Conservation (phyloP, 2,888 invertebrate genomes). For the Aleiodes alternator region DNA sequence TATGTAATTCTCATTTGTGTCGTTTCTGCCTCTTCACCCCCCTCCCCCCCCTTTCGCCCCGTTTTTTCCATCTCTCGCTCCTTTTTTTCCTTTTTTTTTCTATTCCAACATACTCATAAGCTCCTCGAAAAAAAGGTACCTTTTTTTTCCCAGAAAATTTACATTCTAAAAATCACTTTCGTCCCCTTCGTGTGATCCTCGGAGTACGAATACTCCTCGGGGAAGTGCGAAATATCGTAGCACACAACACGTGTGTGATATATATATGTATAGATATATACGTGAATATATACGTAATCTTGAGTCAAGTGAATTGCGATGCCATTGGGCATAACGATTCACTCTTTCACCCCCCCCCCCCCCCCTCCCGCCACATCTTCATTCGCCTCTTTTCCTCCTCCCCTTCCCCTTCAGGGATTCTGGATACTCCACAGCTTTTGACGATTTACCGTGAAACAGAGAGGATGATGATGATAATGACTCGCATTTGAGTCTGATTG, state of each 20-base stretch:
- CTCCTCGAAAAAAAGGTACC: neutral
- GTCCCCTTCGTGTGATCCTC: conserved; percentile 52
- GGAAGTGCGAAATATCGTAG: conserved; percentile 8
- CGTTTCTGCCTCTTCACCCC: neutral
- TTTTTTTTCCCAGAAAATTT: conserved; percentile 54
- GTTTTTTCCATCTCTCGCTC: conserved; percentile 25
- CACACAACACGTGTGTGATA: neutral
- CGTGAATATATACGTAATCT: neutral
- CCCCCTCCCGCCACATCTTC: no score
- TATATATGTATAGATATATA: neutral
- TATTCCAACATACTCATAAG: neutral
- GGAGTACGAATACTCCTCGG: conserved; percentile 1
- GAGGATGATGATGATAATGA: conserved; percentile 60
- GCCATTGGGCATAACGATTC: conserved; percentile 29
- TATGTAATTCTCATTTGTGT: neutral
- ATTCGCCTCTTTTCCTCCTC: neutral
- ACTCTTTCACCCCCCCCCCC: neutral
- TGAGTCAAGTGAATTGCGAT: conserved; percentile 20
- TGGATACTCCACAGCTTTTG: no score
- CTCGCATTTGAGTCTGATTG: conserved; percentile 63
- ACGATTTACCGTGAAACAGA: conserved; percentile 39
- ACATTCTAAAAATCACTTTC: conserved; percentile 62
- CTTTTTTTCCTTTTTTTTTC: conserved; percentile 34
- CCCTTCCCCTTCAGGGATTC: neutral
- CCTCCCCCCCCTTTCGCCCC: conserved; percentile 2